Evolutionary conservation across 2,888 invertebrate genomes (phyloP).

Genomic region (Sympetrum striolatum): DNA sequence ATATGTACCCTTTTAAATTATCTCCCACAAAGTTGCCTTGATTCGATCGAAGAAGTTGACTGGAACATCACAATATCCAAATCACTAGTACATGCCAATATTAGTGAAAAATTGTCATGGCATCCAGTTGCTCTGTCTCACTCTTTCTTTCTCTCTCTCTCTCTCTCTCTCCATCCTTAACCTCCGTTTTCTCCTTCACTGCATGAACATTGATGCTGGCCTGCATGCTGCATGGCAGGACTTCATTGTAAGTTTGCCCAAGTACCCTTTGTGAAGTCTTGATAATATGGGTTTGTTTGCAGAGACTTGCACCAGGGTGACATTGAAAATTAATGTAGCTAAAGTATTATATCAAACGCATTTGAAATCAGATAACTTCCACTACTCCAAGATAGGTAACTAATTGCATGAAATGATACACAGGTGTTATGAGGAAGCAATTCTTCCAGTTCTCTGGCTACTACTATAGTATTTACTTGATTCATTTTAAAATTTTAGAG

Average conservation of each 20-base stretch:
- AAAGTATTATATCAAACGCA: background rate
- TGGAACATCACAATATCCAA: background rate
- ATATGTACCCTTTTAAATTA: no score
- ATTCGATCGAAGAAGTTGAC: background rate
- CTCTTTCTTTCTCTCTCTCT: constrained; percentile 9
- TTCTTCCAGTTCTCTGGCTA: constrained; percentile 2
- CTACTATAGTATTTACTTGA: background rate
- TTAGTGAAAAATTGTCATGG: background rate
- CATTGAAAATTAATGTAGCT: background rate
- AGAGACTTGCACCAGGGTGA: background rate
- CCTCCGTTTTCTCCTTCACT: constrained; percentile 32
- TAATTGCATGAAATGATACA: background rate
- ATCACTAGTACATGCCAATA: background rate
- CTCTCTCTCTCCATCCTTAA: background rate
- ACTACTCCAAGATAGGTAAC: background rate
- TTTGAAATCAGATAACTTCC: background rate
- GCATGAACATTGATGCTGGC: constrained; percentile 44
- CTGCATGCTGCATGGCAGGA: constrained; percentile 50
- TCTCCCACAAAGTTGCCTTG: background rate
- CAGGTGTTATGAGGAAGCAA: background rate
- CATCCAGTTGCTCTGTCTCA: constrained; percentile 6
- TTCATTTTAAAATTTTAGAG: background rate
- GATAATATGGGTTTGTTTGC: constrained; percentile 30
- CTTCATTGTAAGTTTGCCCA: constrained; percentile 50
- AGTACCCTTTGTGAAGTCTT: constrained; percentile 23